Percentiles rank a stretch among this genome's conserved stretches.
These are phyloP conservation scores for Meteorus sp. DNA, from an alignment of 1,140 invertebrate genomes.

Conservation along the genomic window DNA sequence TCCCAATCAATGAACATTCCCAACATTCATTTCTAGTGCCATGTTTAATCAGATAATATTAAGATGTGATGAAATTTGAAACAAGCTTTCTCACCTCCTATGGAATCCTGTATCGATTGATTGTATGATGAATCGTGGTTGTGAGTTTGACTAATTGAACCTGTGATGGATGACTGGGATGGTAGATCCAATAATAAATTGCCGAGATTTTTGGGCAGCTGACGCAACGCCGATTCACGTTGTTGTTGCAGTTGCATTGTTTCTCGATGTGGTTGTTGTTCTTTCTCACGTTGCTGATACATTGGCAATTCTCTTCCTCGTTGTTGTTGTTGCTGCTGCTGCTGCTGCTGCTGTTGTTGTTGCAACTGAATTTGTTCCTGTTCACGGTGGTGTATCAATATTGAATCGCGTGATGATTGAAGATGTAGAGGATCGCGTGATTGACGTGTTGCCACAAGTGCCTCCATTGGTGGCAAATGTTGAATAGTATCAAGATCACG, in stretches of 20 bases:
- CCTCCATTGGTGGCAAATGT: background rate
- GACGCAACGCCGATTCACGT: slow-evolving; percentile 38
- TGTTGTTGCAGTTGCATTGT: slow-evolving; percentile 28
- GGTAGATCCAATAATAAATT: slow-evolving; percentile 44
- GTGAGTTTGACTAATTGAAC: background rate
- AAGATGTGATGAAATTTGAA: background rate
- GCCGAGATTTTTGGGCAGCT: slow-evolving; percentile 41
- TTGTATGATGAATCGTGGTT: slow-evolving; percentile 12
- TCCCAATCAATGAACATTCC: too few relatives aligned
- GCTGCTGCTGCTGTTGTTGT: slow-evolving; percentile 22
- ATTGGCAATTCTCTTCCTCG: slow-evolving; percentile 28
- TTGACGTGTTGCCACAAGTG: too few relatives aligned
- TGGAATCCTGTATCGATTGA: slow-evolving; percentile 17
- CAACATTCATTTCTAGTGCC: too few relatives aligned
- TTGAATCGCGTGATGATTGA: background rate
- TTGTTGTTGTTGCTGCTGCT: slow-evolving; percentile 14
- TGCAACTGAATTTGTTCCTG: slow-evolving; percentile 6
- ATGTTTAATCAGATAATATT: background rate
- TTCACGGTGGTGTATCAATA: background rate
- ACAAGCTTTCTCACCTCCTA: slow-evolving; percentile 15
- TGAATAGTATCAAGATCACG: slow-evolving; percentile 6
- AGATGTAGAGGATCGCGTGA: background rate
- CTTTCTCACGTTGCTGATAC: slow-evolving; percentile 32
- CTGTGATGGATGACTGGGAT: slow-evolving; percentile 24
- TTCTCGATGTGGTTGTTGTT: slow-evolving; percentile 28